phyloP scores from a whole-genome alignment of 2,888 invertebrate genomes.

The Agriopis marginaria region DNA sequence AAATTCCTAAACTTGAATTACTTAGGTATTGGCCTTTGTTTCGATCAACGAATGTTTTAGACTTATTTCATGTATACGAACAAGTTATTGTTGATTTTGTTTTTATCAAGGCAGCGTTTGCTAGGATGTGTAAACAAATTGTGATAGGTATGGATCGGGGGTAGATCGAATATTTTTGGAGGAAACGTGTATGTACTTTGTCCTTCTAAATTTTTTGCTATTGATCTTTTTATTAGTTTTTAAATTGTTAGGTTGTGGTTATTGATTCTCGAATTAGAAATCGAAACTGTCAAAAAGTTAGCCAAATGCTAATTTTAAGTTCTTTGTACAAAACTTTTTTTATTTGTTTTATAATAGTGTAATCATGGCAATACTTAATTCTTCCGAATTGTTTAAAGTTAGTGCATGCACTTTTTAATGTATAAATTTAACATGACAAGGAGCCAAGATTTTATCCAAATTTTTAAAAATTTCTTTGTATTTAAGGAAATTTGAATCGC shows the following conservation, averaged over 20 bases:
- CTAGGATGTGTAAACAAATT: constrained; percentile 68
- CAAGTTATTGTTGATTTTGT: constrained; percentile 59
- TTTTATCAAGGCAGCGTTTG: constrained; percentile 67
- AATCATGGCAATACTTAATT: constrained; percentile 78
- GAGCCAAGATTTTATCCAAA: constrained; percentile 71
- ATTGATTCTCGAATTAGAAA: constrained; percentile 59
- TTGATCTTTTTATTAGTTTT: constrained; percentile 62
- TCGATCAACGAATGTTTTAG: constrained; percentile 59
- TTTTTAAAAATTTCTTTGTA: constrained; percentile 65
- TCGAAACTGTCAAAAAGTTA: constrained; percentile 74
- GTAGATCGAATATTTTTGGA: constrained; percentile 75
- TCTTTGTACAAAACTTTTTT: constrained; percentile 74
- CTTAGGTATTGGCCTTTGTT: constrained; percentile 54
- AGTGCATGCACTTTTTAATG: constrained; percentile 66
- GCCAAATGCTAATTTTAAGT: constrained; percentile 78
- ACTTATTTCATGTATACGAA: constrained; percentile 83
- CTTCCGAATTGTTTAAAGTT: constrained; percentile 79
- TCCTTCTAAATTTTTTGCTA: constrained; percentile 68
- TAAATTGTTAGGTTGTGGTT: constrained; percentile 81
- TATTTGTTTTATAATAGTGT: constrained; percentile 61
- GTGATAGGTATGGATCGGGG: constrained; percentile 74
- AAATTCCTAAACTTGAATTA: constrained; percentile 51
- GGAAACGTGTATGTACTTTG: constrained; percentile 61
- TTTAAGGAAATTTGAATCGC: constrained; percentile 67
- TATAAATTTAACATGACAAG: constrained; percentile 72